These are phyloP conservation scores for Rhyacophila brunnea DNA, from an alignment of 1,140 invertebrate species.

Conservation along the genomic window DNA sequence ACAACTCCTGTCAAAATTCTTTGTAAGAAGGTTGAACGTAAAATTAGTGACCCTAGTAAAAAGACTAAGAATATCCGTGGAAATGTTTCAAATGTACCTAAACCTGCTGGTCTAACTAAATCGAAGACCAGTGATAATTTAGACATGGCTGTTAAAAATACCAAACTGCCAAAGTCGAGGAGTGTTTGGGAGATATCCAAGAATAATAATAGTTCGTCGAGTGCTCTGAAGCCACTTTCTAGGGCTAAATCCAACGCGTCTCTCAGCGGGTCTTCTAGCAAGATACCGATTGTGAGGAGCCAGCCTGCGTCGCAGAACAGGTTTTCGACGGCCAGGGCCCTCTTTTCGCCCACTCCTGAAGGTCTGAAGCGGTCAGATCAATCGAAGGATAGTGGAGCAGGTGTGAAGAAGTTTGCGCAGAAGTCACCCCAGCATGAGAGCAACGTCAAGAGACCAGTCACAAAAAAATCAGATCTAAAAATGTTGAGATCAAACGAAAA, in stretches of 20 bases:
- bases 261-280: slow-evolving; percentile 56
- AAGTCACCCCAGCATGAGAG: slow-evolving; percentile 44
- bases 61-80: slow-evolving; percentile 14
- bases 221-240: slow-evolving; percentile 37
- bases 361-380: slow-evolving; percentile 55
- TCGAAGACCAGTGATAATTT: slow-evolving; percentile 33
- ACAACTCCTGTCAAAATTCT: slow-evolving; percentile 43
- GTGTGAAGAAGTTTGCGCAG: slow-evolving; percentile 37
- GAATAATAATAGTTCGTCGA: not conserved
- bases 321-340: slow-evolving; percentile 50
- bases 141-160: slow-evolving; percentile 39
- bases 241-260: slow-evolving; percentile 53
- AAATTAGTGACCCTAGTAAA: slow-evolving; percentile 45
- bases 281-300: slow-evolving; percentile 58
- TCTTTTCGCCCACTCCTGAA: slow-evolving; percentile 56
- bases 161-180: slow-evolving; percentile 55
- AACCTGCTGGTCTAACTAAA: slow-evolving; percentile 20
- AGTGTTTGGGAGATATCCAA: slow-evolving; percentile 57
- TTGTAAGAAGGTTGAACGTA: slow-evolving; percentile 47
- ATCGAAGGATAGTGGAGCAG: slow-evolving; percentile 50
- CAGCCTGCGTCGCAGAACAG: slow-evolving; percentile 48
- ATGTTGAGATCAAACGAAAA: not conserved
- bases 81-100: slow-evolving; percentile 1
- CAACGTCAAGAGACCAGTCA: slow-evolving; percentile 46
- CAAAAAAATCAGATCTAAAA: slow-evolving; percentile 40